Evolutionary conservation across 2,797 vertebrate species (phyloP).

Genomic region (Lerista edwardsae): DNA sequence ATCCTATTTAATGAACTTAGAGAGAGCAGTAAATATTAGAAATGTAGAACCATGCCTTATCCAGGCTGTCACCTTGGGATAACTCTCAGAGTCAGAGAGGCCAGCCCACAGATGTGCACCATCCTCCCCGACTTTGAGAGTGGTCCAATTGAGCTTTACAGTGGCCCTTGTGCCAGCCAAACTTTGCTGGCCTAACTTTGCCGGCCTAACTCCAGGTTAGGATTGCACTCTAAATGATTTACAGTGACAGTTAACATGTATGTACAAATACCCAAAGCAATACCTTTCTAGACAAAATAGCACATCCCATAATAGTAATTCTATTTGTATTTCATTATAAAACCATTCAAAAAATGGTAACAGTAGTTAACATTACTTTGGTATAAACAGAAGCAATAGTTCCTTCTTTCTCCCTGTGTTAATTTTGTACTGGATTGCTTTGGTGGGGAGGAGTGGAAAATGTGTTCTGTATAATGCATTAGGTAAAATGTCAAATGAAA

Average conservation of each 20-base stretch:
- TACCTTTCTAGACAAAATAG: neutral
- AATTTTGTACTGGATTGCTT: constrained; percentile 42
- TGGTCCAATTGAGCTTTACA: no score
- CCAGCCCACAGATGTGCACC: no score
- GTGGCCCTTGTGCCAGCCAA: no score
- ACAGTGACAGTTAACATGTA: neutral
- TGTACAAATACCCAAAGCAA: neutral
- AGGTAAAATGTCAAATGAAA: constrained; percentile 60
- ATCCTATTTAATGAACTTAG: no score
- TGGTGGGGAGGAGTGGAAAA: constrained; percentile 28
- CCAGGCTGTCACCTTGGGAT: no score
- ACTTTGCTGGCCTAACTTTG: no score
- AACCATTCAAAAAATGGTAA: neutral
- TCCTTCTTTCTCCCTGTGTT: constrained; percentile 33
- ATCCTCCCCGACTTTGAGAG: no score
- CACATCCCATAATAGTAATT: neutral
- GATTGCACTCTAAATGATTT: no score
- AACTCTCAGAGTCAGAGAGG: no score
- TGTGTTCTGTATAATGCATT: constrained; percentile 55
- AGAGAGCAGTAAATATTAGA: no score
- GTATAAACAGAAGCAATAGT: constrained; percentile 35
- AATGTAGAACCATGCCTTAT: no score
- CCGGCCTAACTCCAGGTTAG: no score
- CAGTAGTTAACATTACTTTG: constrained; percentile 43
- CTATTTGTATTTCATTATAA: neutral